Percentiles rank a stretch among this genome's conserved stretches.
Conservation (phyloP, 2,888 invertebrate species). For the Diaprepes abbreviatus region DNA sequence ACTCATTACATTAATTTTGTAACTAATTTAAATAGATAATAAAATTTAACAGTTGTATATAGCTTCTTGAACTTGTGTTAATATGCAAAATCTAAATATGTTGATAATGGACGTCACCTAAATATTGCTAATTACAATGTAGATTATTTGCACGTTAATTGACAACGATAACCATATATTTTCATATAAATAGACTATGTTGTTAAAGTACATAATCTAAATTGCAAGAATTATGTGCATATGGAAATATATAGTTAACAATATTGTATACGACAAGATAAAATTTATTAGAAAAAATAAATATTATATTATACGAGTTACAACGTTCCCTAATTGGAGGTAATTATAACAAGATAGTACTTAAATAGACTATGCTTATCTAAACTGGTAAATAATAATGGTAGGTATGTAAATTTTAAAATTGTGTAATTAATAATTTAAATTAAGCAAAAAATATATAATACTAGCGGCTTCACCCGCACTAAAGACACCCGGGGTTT, state of each 20-base stretch:
- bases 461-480: too few species aligned
- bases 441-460: too few species aligned
- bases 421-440: too few species aligned
- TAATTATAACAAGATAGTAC: slow-evolving; percentile 8
- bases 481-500: too few species aligned
- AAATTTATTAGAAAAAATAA: slow-evolving; percentile 52
- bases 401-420: slow-evolving; percentile 46
- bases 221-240: slow-evolving; percentile 51
- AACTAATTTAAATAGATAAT: slow-evolving; percentile 17
- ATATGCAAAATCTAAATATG: slow-evolving; percentile 15
- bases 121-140: slow-evolving; percentile 30
- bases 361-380: slow-evolving; percentile 44
- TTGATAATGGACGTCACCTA: slow-evolving; percentile 13
- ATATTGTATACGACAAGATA: slow-evolving; percentile 50
- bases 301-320: slow-evolving; percentile 50
- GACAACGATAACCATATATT: slow-evolving; percentile 43
- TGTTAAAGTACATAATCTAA: slow-evolving; percentile 46
- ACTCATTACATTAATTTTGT: slow-evolving; percentile 10
- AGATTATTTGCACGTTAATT: slow-evolving; percentile 38
- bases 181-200: slow-evolving; percentile 43
- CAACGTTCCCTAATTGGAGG: slow-evolving; percentile 9
- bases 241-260: slow-evolving; percentile 45
- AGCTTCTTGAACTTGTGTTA: not conserved
- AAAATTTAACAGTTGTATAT: not conserved
- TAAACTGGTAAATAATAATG: slow-evolving; percentile 23